Conservation (phyloP, 2,113 vertebrate genomes). For the Tenebrosternarchus preto region DNA sequence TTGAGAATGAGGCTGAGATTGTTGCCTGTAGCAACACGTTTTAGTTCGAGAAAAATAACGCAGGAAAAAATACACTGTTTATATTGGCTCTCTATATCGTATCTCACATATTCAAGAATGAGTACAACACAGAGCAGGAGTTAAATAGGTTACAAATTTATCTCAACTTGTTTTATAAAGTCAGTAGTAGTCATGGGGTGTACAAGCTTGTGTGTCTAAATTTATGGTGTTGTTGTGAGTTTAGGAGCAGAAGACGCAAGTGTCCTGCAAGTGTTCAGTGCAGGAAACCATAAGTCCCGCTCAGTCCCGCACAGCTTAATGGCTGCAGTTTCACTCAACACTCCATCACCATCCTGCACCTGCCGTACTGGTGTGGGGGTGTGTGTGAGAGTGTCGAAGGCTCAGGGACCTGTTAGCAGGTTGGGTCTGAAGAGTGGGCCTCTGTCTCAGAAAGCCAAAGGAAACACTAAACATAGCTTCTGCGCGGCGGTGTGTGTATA, state of each 20-base stretch:
- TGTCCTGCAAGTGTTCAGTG: not conserved
- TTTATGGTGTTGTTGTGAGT: not conserved
- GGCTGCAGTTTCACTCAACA: not conserved
- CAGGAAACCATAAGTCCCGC: slow-evolving; percentile 4
- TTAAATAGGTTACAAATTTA: too few species aligned
- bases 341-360: not conserved
- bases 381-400: slow-evolving; percentile 13
- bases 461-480: slow-evolving; percentile 21
- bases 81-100: not conserved
- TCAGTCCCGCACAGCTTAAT: not conserved
- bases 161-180: too few species aligned
- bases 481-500: not conserved
- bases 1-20: not conserved
- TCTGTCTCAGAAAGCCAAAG: not conserved
- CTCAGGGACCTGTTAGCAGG: slow-evolving; percentile 37
- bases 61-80: not conserved
- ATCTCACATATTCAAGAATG: too few species aligned
- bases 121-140: too few species aligned
- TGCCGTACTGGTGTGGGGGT: not conserved
- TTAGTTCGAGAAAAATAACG: not conserved
- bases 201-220: not conserved
- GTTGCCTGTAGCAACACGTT: too few species aligned
- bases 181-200: not conserved
- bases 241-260: not conserved
- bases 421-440: slow-evolving; percentile 25